A percentile compares a stretch with the other conserved stretches of the same genome.
Evolutionary conservation across 2,888 invertebrate genomes (phyloP).

Genomic region (Ditylenchus weischeri): DNA sequence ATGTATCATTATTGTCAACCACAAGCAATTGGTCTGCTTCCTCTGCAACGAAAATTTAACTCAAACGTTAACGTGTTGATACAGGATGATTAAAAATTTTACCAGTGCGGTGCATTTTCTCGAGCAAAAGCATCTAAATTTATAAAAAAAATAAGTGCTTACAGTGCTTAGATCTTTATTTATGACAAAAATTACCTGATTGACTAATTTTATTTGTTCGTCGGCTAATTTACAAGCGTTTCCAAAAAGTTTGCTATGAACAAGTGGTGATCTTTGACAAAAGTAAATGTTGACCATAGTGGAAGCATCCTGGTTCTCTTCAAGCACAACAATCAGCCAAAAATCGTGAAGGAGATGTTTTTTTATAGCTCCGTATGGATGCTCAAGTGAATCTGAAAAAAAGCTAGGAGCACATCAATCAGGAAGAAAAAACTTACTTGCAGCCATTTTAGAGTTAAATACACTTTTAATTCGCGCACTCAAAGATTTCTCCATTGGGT

Average conservation of each 20-base stretch:
- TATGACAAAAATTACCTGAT: conserved; percentile 32
- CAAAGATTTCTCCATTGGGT: neutral
- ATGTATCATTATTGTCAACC: conserved; percentile 6
- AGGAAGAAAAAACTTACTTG: neutral
- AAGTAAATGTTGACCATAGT: conserved; percentile 30
- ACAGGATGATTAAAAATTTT: conserved; percentile 18
- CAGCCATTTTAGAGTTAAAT: neutral
- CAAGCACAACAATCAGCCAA: conserved; percentile 48
- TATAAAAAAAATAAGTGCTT: neutral
- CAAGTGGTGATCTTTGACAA: conserved; percentile 34
- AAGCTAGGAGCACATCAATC: neutral
- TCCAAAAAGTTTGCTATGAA: conserved; percentile 26
- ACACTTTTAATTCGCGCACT: neutral
- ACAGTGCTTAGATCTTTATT: neutral
- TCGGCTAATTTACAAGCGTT: conserved; percentile 22
- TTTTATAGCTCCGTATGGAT: neutral
- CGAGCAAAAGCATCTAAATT: conserved; percentile 38
- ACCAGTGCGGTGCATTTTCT: conserved; percentile 36
- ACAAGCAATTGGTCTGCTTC: conserved; percentile 32
- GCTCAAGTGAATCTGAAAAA: conserved; percentile 1
- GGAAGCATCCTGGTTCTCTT: conserved; percentile 20
- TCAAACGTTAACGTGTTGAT: neutral
- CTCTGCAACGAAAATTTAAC: neutral
- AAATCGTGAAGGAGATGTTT: conserved; percentile 39
- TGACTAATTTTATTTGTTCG: conserved; percentile 29